Base-by-base conservation (phyloP, 2,797 vertebrate genomes). In the Thaleichthys pacificus region DNA sequence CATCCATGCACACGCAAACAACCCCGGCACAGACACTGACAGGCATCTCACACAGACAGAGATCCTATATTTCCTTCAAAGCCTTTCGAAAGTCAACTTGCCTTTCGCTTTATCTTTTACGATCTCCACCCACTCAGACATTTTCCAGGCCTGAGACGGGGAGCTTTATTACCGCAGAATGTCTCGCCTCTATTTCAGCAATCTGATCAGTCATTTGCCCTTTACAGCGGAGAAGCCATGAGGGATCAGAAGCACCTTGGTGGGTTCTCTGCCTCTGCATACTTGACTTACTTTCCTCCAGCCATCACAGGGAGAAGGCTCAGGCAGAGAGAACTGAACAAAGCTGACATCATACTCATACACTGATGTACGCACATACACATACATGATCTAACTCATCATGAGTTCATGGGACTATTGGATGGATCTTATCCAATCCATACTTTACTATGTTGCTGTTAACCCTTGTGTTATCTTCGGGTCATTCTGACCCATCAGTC, bases 141-240 rank as follows among this genome's bases (percentile, higher is more conserved):
- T n/a, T 11, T 32, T 17, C 24, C n/a, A 2, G 49, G 17, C 9
- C 28, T 4, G 51, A 56, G 51, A 28, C 7, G 6, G 28, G 75
- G 81, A 70, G 83, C 72, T 82, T 88, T 85, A 82, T 87, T 84
- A 84, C 77, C 24, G 81, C 79, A 73, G 82, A 82, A 83, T 77
- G 81, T 82, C 71, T 68, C 47, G 77, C 72, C 78, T 84, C 68
- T 15, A 71, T 86, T 86, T 88, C 80, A 84, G 84, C 77, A 86
- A 87, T 87, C 86, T 81, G 88, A 91, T 87, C 89, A 87, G 84
- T 83, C 81, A 22, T 82, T 86, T 89, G 88, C 80, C 86, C 88
- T 89, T 90, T 89, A 81, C 80, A 0, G 68, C 74, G 15, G 67
- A 78, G 82, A 83, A 68, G 57, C 77, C 80, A 8, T 69, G 63